Conservation (phyloP, 1,140 invertebrate species). For the Drosophila insularis region DNA sequence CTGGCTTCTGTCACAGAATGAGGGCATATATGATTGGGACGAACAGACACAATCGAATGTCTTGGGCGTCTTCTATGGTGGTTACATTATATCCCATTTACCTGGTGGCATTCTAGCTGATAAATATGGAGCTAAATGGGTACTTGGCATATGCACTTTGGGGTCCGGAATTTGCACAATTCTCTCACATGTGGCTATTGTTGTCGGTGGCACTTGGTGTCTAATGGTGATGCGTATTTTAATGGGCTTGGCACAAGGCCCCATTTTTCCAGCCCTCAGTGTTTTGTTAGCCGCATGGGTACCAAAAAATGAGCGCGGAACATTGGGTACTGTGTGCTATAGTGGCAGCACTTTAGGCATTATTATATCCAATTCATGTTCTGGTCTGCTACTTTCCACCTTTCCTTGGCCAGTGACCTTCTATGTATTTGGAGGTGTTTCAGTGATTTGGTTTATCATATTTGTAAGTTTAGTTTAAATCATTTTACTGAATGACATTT, state of each 20-base stretch:
- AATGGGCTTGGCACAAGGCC: constrained; percentile 88
- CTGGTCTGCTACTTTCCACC: constrained; percentile 86
- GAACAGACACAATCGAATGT: constrained; percentile 67
- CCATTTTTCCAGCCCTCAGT: constrained; percentile 88
- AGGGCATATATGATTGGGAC: constrained; percentile 32
- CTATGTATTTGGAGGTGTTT: constrained; percentile 89
- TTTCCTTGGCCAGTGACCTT: constrained; percentile 89
- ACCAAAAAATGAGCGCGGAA: constrained; percentile 86
- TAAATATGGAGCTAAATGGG: constrained; percentile 88
- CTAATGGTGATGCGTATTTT: constrained; percentile 85
- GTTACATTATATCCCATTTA: constrained; percentile 88
- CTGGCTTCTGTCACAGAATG: constrained; percentile 2
- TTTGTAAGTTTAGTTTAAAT: constrained; percentile 83
- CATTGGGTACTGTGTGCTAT: constrained; percentile 87
- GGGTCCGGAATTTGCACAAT: constrained; percentile 22
- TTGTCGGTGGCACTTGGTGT: constrained; percentile 81
- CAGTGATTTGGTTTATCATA: constrained; percentile 87
- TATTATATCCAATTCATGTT: constrained; percentile 87
- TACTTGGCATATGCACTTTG: constrained; percentile 30
- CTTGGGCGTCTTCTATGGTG: constrained; percentile 87
- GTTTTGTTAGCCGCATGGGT: constrained; percentile 86
- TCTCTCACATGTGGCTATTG: constrained; percentile 1
- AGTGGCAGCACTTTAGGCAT: constrained; percentile 87
- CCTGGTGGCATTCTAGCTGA: constrained; percentile 90
- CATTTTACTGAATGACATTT: neutral